These are phyloP conservation scores for Drosophila teissieri DNA, from an alignment of 1,140 invertebrate species.

Conservation along the genomic window DNA sequence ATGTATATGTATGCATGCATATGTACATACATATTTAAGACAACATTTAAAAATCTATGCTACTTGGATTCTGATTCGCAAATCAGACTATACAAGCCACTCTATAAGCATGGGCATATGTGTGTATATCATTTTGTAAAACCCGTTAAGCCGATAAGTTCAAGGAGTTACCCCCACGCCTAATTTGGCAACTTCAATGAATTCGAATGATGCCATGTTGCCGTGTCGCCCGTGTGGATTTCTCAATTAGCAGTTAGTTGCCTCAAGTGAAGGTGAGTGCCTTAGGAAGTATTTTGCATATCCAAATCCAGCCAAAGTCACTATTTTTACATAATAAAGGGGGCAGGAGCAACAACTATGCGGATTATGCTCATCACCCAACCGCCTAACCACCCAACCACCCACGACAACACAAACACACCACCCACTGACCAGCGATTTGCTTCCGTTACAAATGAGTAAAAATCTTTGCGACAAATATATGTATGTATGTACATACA, in stretches of 20 bases:
- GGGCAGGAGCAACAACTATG: constrained; percentile 34
- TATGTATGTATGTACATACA: background rate
- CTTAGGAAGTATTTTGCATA: constrained; percentile 29
- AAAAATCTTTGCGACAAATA: constrained; percentile 56
- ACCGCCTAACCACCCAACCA: background rate
- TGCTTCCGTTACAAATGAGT: constrained; percentile 76
- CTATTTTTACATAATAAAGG: constrained; percentile 31
- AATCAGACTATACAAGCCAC: too few species aligned
- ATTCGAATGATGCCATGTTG: background rate
- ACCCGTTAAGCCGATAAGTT: background rate
- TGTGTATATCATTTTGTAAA: background rate
- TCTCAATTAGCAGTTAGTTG: constrained; percentile 5
- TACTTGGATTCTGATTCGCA: too few species aligned
- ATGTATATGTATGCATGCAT: background rate
- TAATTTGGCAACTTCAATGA: background rate
- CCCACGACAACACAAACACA: constrained; percentile 24
- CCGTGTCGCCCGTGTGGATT: background rate
- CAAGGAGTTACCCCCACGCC: background rate
- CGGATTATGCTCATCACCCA: constrained; percentile 30
- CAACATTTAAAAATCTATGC: too few species aligned
- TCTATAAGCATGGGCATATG: too few species aligned
- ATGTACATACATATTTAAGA: background rate
- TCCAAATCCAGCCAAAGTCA: constrained; percentile 23
- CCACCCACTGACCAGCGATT: constrained; percentile 58
- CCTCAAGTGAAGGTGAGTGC: constrained; percentile 13